phyloP scores from a whole-genome alignment of 2,113 vertebrate genomes.

The Aplodontia rufa region DNA sequence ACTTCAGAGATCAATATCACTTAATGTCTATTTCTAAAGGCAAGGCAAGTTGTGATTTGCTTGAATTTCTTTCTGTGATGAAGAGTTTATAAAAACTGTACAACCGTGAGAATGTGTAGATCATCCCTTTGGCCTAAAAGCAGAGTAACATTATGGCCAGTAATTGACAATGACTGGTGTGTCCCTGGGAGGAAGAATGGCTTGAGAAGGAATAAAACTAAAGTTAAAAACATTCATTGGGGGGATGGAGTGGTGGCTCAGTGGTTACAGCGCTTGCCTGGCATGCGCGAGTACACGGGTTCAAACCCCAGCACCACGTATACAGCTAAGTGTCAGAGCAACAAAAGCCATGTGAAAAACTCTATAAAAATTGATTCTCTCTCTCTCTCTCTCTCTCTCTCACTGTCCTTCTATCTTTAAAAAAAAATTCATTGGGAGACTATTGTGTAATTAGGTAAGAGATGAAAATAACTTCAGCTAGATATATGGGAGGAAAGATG shows the following conservation, averaged over 20 bases:
- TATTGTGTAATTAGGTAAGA: background rate
- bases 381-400: too few species aligned
- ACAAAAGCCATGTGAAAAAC: too few species aligned
- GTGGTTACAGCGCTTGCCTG: too few species aligned
- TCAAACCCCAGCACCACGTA: too few species aligned
- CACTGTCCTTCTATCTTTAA: too few species aligned
- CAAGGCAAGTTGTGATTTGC: background rate
- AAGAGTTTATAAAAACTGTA: slow-evolving; percentile 13
- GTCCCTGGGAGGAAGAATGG: background rate
- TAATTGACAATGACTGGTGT: background rate
- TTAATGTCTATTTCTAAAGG: slow-evolving; percentile 62
- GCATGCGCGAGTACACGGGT: too few species aligned
- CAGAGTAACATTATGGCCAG: background rate
- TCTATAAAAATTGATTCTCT: too few species aligned
- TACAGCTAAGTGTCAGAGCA: too few species aligned
- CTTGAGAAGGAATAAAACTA: background rate
- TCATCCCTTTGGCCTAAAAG: background rate
- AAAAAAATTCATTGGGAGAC: background rate
- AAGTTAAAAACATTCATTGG: background rate
- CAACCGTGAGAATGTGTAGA: background rate
- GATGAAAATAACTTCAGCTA: background rate
- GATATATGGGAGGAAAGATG: background rate
- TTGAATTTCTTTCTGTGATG: slow-evolving; percentile 32
- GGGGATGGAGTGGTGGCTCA: too few species aligned
- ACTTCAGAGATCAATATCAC: slow-evolving; percentile 41